Evolutionary conservation across 1,140 invertebrate genomes (phyloP).

Genomic region (Portunus trituberculatus): DNA sequence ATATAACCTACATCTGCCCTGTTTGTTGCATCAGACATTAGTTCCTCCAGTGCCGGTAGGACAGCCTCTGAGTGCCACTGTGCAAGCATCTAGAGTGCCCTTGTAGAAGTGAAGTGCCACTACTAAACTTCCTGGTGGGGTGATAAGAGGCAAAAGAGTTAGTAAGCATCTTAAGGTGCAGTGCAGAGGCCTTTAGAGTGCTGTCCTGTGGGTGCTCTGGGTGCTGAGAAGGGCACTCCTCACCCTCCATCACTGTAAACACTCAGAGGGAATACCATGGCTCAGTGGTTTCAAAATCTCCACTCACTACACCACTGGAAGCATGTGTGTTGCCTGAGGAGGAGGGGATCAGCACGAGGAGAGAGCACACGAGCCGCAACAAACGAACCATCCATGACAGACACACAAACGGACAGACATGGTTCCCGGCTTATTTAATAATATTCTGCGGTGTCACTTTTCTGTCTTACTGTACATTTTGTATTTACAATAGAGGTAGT

Average conservation of each 20-base stretch:
- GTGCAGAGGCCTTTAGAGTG: not conserved
- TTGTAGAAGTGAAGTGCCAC: constrained; percentile 44
- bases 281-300: not conserved
- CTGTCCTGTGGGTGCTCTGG: not conserved
- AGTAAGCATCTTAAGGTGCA: not conserved
- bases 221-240: not conserved
- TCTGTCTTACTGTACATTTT: constrained; percentile 56
- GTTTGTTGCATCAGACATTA: constrained; percentile 36
- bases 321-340: not conserved
- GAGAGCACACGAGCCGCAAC: not conserved
- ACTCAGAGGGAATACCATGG: not conserved
- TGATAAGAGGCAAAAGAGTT: not conserved
- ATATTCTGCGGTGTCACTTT: constrained; percentile 55
- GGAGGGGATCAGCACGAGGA: not conserved
- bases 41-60: not conserved
- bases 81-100: not conserved
- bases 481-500: constrained; percentile 41
- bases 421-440: not conserved
- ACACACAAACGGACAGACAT: constrained; percentile 12
- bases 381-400: constrained; percentile 10
- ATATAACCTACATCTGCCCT: constrained; percentile 54
- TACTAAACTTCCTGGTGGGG: not conserved
- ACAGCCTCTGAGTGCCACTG: not conserved
- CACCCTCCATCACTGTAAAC: not conserved
- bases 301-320: not conserved